A percentile compares a stretch with the other conserved stretches of the same genome.
phyloP scores from a whole-genome alignment of 2,113 vertebrate genomes.

The Chloropsis cyanopogon region DNA sequence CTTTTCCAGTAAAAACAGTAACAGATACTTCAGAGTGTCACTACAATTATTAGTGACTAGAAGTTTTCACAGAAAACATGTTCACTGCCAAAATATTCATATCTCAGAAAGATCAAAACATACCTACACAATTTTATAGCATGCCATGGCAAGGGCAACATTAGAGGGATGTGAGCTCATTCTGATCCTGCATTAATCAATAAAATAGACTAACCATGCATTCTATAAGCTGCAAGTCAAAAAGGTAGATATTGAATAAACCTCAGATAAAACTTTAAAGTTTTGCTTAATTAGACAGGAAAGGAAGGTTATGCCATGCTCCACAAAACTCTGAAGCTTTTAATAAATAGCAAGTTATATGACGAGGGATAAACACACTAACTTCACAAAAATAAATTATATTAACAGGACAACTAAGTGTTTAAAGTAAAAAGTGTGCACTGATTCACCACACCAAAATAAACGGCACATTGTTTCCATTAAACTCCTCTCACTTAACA shows the following conservation, averaged over 20 bases:
- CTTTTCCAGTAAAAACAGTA: not conserved
- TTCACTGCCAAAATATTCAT: not conserved
- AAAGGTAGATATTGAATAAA: not conserved
- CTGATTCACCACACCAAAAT: not conserved
- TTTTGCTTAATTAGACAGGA: not conserved
- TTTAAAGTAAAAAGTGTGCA: not conserved
- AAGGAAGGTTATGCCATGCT: not conserved
- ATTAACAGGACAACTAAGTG: not conserved
- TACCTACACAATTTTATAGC: not conserved
- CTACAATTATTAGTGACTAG: not conserved
- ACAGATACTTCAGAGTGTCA: not conserved
- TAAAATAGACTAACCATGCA: not conserved
- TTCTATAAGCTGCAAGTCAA: not conserved
- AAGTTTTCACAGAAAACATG: not conserved
- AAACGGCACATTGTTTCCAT: not conserved
- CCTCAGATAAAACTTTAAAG: not conserved
- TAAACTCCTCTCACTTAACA: not conserved
- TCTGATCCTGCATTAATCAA: not conserved
- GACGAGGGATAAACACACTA: not conserved
- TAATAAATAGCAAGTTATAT: not conserved
- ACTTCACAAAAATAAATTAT: not conserved
- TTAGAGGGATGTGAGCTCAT: not conserved
- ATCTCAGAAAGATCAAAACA: constrained; percentile 1
- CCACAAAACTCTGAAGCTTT: not conserved
- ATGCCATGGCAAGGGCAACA: not conserved